A percentile compares a stretch with the other conserved stretches of the same genome.
Evolutionary conservation across 2,113 vertebrate genomes (phyloP).

Genomic region (Lophius piscatorius): DNA sequence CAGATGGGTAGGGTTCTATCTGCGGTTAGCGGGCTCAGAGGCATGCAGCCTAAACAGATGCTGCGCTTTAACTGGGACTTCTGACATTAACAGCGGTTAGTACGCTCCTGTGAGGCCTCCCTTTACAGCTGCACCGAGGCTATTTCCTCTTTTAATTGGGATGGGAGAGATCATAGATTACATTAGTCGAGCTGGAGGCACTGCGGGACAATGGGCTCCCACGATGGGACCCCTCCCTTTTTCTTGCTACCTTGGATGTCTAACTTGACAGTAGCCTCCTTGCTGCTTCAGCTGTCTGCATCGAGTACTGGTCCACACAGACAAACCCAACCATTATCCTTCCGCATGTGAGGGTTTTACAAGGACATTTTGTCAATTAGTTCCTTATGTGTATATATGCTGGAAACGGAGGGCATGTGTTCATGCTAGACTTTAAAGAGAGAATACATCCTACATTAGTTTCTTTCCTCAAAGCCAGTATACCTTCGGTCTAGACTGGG

Average conservation of each 20-base stretch:
- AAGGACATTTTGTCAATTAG: conserved; percentile 4
- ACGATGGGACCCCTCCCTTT: conserved; percentile 36
- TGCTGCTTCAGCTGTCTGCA: conserved; percentile 56
- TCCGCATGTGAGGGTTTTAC: neutral
- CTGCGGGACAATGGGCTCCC: conserved; percentile 47
- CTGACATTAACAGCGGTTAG: conserved; percentile 81
- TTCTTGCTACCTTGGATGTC: conserved; percentile 45
- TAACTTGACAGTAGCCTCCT: conserved; percentile 36
- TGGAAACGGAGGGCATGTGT: conserved; percentile 2
- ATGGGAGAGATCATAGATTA: conserved; percentile 79
- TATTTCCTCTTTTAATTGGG: conserved; percentile 78
- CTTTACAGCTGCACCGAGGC: conserved; percentile 81
- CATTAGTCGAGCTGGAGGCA: conserved; percentile 71
- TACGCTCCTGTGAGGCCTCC: conserved; percentile 75
- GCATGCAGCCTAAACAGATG: conserved; percentile 77
- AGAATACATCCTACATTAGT: conserved; percentile 50
- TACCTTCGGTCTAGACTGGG: conserved; percentile 74
- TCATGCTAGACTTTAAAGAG: conserved; percentile 15
- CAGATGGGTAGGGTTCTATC: conserved; percentile 72
- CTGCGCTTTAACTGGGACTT: conserved; percentile 81
- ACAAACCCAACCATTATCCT: conserved; percentile 21
- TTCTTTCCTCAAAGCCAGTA: conserved; percentile 47
- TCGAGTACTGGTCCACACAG: conserved; percentile 24
- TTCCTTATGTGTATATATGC: conserved; percentile 16
- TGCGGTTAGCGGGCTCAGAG: conserved; percentile 54